Evolutionary conservation across 1,140 invertebrate species (phyloP).

Genomic region (Adelges cooleyi): DNA sequence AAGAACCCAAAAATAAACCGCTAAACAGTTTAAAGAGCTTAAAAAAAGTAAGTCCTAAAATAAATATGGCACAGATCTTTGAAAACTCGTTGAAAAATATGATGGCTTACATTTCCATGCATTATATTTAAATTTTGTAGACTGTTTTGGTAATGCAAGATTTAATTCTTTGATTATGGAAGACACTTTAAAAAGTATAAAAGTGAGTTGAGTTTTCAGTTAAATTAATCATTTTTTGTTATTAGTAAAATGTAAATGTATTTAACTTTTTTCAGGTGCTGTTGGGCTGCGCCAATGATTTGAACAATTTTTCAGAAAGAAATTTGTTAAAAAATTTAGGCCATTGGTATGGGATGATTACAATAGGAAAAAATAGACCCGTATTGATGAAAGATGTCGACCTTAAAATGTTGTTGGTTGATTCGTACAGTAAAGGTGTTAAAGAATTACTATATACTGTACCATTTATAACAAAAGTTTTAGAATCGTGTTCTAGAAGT

Average conservation of each 20-base stretch:
- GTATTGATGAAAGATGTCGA: conserved; percentile 87
- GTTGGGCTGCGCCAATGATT: conserved; percentile 88
- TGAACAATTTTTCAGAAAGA: conserved; percentile 94
- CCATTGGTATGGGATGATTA: conserved; percentile 97
- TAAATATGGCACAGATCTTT: too few relatives aligned
- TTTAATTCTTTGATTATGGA: conserved; percentile 76
- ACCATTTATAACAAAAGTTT: conserved; percentile 98
- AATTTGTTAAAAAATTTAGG: conserved; percentile 95
- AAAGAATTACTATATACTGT: conserved; percentile 96
- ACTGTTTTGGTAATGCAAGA: conserved; percentile 70
- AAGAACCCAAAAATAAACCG: too few relatives aligned
- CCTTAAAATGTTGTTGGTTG: conserved; percentile 82
- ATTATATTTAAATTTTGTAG: conserved; percentile 92
- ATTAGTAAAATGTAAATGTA: too few relatives aligned
- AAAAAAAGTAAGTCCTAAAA: too few relatives aligned
- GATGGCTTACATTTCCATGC: conserved; percentile 95
- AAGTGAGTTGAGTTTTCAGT: conserved; percentile 45
- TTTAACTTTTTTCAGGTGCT: conserved; percentile 60
- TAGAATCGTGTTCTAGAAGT: conserved; percentile 93
- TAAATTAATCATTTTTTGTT: not conserved
- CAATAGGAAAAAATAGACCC: conserved; percentile 84
- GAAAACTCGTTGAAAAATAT: too few relatives aligned
- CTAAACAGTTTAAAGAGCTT: too few relatives aligned
- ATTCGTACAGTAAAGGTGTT: conserved; percentile 94
- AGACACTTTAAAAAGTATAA: conserved; percentile 95